Percentiles rank a stretch among this genome's conserved stretches.
phyloP scores from a whole-genome alignment of 2,888 invertebrate species.

The Norana najaformis region DNA sequence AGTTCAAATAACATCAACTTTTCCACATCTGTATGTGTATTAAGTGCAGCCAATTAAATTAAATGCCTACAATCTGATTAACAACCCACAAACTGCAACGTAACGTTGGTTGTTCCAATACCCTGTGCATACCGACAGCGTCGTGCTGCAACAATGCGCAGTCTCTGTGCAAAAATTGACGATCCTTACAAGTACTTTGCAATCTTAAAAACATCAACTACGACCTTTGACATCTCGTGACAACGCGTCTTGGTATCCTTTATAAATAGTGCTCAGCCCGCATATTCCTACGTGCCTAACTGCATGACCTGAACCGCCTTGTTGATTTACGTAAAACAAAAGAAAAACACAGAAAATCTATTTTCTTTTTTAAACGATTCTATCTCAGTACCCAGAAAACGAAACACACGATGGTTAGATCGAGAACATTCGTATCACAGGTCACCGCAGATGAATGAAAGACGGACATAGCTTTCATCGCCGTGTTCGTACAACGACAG shows the following conservation, averaged over 20 bases:
- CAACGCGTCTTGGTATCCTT: background rate
- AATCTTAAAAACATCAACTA: background rate
- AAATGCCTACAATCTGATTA: too few relatives aligned
- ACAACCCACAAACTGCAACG: background rate
- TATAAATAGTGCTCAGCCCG: background rate
- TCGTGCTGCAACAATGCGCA: background rate
- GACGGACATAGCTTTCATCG: background rate
- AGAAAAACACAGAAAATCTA: background rate
- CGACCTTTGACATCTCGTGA: constrained; percentile 13
- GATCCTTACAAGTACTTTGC: background rate
- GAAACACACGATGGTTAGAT: background rate
- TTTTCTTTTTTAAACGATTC: background rate
- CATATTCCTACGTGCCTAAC: background rate
- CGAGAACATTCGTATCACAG: constrained; percentile 1
- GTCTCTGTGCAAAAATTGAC: background rate
- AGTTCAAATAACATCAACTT: background rate
- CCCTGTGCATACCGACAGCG: background rate
- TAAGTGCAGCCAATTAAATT: background rate
- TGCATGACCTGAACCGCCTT: background rate
- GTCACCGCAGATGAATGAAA: background rate
- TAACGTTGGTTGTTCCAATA: background rate
- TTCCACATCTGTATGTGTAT: background rate
- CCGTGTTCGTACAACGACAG: background rate
- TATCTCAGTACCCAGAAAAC: background rate
- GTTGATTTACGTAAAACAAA: background rate